phyloP scores from a whole-genome alignment of 1,140 invertebrate species.

The Pentalonia nigronervosa region DNA sequence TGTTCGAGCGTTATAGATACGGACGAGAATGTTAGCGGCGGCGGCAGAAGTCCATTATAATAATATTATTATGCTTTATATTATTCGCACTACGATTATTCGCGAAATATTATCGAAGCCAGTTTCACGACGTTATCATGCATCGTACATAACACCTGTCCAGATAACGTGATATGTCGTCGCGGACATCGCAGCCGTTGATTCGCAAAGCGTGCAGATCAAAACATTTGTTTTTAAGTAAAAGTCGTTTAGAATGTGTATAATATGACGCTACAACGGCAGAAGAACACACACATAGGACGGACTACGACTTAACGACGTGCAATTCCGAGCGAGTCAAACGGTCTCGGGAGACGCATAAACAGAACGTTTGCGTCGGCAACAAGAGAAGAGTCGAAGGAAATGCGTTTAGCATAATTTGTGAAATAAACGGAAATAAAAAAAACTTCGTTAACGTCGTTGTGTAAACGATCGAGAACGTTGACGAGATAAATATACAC shows the following conservation, averaged over 20 bases:
- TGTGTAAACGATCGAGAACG: not conserved
- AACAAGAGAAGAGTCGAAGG: not conserved
- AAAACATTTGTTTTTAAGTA: not conserved
- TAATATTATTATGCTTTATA: not conserved
- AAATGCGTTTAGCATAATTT: not conserved
- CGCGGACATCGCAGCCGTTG: not conserved
- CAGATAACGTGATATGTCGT: not conserved
- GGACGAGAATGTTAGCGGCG: not conserved
- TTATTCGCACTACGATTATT: not conserved
- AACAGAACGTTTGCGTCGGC: not conserved
- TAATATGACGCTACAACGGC: no score
- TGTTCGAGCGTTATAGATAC: not conserved
- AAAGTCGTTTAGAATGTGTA: not conserved
- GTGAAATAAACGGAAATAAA: not conserved
- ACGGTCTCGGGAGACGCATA: not conserved
- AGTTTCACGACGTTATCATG: not conserved
- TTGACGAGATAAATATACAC: not conserved
- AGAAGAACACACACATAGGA: not conserved
- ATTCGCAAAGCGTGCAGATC: not conserved
- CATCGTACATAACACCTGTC: not conserved
- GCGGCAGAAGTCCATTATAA: not conserved
- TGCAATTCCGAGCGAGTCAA: not conserved
- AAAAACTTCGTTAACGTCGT: not conserved
- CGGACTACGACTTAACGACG: not conserved
- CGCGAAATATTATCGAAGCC: not conserved